Base-by-base conservation (phyloP, 2,797 vertebrate genomes). In the Malurus leucopterus region DNA sequence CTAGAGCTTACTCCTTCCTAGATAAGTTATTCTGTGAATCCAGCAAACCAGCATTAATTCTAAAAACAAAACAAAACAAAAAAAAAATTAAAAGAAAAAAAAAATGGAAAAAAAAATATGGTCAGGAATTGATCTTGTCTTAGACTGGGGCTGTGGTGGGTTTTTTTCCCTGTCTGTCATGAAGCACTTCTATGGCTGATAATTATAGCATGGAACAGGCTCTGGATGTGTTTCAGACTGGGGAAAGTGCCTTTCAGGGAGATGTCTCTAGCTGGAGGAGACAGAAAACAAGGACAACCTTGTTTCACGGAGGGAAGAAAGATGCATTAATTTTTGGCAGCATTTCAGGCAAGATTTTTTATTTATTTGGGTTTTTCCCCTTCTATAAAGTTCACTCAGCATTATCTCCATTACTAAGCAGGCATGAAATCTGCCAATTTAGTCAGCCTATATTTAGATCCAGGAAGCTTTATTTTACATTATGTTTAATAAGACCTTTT, bases 401-500 rank as follows among this genome's bases (percentile, higher is more conserved):
- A 93, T 81, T 88, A 41, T 87, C 72, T 83, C 84, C 84, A 79
- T 95, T 93, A 86, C 82, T 75, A 95, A 85, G 94, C 70, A 93
- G 92, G n/a, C 49, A 50, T 84, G 63, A 91, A 92, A 82, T 82
- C 43, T 93, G 81, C 62, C 95, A 90, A 78, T 84, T 86, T 90
- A 79, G 75, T 76, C 15, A 43, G 22, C 11, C 57, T 92, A 88
- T 84, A 82, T 90, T 92, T 93, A 93, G 89, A 90, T 70, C 8
- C 86, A 92, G 89, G 86, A 93, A 90, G 71, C 61, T 70, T 88
- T 84, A 57, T 82, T 91, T 95, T 86, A 73, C 24, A 82, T 71
- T 67, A 38, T 72, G 59, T 89, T 84, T 92, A 92, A 79, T 58
- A 85, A 91, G 64, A 84, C 30, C 13, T 94, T 61, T 72, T 76